Evolutionary conservation across 2,797 vertebrate genomes (phyloP).

Genomic region (Centroberyx gerrardi): DNA sequence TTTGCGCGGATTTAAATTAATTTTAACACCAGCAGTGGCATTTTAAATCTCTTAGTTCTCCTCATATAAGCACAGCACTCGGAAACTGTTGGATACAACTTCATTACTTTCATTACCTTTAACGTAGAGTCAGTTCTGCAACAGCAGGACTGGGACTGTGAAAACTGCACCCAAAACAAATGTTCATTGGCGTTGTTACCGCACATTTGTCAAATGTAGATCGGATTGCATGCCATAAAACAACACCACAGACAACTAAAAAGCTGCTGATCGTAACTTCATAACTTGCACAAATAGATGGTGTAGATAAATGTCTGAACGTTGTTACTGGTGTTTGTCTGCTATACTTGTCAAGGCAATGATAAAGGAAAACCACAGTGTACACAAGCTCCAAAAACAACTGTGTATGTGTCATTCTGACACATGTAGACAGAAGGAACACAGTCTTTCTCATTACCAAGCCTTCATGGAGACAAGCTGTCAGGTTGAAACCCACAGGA

Average conservation of each 20-base stretch:
- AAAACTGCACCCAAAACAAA: conserved; percentile 1
- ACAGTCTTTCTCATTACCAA: conserved; percentile 80
- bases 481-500: conserved; percentile 79
- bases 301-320: conserved; percentile 44
- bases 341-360: conserved; percentile 58
- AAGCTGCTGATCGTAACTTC: conserved; percentile 42
- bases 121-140: not conserved
- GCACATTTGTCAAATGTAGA: conserved; percentile 13
- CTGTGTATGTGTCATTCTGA: conserved; percentile 68
- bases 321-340: conserved; percentile 41
- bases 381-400: conserved; percentile 66
- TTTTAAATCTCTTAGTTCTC: too few relatives aligned
- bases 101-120: not conserved
- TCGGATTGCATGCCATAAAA: not conserved
- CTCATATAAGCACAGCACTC: not conserved
- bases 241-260: conserved; percentile 10
- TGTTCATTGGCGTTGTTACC: not conserved
- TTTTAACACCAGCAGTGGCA: too few relatives aligned
- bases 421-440: conserved; percentile 76
- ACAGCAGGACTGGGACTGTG: not conserved
- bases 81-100: not conserved
- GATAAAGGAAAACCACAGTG: conserved; percentile 61
- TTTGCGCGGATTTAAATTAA: too few relatives aligned
- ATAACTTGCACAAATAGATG: conserved; percentile 44
- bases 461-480: conserved; percentile 77